Evolutionary conservation across 2,888 invertebrate genomes (phyloP).

Genomic region (Folsomia candida): DNA sequence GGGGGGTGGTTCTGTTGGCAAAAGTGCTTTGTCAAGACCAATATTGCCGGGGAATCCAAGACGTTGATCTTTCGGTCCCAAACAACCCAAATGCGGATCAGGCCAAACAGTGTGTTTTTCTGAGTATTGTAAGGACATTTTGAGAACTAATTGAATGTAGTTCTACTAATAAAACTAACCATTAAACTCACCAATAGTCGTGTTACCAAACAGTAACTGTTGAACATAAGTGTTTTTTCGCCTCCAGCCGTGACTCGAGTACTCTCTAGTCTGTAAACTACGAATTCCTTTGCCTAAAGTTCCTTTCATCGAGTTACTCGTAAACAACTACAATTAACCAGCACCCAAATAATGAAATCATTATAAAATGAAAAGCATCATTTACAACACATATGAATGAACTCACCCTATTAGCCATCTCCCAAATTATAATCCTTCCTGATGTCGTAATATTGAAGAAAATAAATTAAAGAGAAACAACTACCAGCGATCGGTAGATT

Average conservation of each 20-base stretch:
- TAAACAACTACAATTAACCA: slow-evolving; percentile 36
- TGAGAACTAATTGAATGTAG: neutral
- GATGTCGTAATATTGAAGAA: too few relatives aligned
- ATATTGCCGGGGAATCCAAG: slow-evolving; percentile 69
- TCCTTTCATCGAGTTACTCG: slow-evolving; percentile 36
- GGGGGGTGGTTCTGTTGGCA: slow-evolving; percentile 24
- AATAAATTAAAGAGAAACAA: too few relatives aligned
- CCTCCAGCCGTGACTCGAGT: slow-evolving; percentile 46
- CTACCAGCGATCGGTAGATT: too few relatives aligned
- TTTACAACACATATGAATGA: neutral
- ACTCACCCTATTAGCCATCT: slow-evolving; percentile 45
- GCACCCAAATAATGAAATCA: neutral
- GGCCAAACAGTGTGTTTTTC: slow-evolving; percentile 42
- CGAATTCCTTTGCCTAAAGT: slow-evolving; percentile 19
- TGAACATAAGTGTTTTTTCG: slow-evolving; percentile 50
- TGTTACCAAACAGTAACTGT: slow-evolving; percentile 44
- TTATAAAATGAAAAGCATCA: neutral
- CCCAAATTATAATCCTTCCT: neutral
- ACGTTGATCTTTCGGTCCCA: slow-evolving; percentile 65
- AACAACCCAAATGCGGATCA: slow-evolving; percentile 65
- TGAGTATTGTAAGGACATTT: slow-evolving; percentile 8
- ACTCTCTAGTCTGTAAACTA: slow-evolving; percentile 29
- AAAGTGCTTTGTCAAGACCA: slow-evolving; percentile 59
- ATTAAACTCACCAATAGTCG: slow-evolving; percentile 38
- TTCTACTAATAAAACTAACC: neutral